Base-by-base conservation (phyloP, 2,797 vertebrate species). In the Acrossocheilus fasciatus region DNA sequence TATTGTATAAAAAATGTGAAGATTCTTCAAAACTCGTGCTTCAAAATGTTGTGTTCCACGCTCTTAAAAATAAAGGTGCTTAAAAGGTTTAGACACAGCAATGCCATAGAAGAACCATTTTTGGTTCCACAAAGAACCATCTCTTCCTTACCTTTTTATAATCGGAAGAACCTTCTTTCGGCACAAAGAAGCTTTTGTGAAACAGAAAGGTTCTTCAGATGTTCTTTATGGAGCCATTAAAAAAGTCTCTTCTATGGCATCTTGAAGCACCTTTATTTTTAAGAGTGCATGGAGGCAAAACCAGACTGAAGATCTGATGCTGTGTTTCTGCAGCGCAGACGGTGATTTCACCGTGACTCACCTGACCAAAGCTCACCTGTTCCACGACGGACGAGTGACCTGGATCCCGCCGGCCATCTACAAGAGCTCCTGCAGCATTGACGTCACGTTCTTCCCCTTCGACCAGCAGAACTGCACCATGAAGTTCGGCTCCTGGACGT, bases 401-500 rank as follows among this genome's bases (percentile, higher is more conserved):
- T 96, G 96, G 96, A 94, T 92, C 17, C 96, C 95, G 0, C 96
- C 96, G 0, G 96, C 96, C 52, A 96, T 97, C 92, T 96, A 96
- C 34, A 96, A 96, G 92, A 96, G 96, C 83, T 97, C 72, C 72
- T 74, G 96, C 91, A 96, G 95, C 87, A 97, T 97, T 0, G 96
- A 96, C 0, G 96, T 96, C 76, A 96, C 96, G 59, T 97, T 96
- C 91, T 97, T 97, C 88, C 98, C 98, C 26, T 99, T 99, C 0
- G 98, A 99, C 92, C 97, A 97, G 90, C 98, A 99, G 90, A 99
- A 99, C 92, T 99, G 98, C 92, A 97, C 97, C 0, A 92, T 99
- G 43, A 99, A 98, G 87, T 99, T 99, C 90, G 96, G 98, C 39
- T 99, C 98, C 0, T 99, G 98, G 98, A 99, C 98, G 0, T 99